A percentile compares a stretch with the other conserved stretches of the same genome.
These are phyloP conservation scores for Actinia equina DNA, from an alignment of 64 coral and sea anemone genomes.

Conservation along the genomic window DNA sequence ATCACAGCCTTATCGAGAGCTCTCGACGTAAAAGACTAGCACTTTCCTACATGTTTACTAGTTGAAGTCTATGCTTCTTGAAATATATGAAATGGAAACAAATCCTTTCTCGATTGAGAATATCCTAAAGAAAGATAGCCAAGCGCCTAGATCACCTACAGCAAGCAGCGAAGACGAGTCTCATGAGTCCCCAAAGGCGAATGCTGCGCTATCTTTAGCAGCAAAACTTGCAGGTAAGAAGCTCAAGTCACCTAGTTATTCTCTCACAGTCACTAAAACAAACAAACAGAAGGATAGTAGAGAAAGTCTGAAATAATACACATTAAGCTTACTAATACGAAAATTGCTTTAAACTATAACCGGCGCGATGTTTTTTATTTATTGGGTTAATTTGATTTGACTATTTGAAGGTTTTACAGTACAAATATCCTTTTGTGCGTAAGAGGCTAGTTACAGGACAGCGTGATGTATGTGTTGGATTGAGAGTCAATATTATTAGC, in stretches of 20 bases:
- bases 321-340: neutral
- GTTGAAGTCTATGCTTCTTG: neutral
- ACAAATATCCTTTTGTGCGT: neutral
- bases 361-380: neutral
- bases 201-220: slow-evolving; percentile 46
- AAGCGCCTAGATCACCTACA: neutral
- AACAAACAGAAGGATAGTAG: neutral
- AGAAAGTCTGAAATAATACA: neutral
- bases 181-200: slow-evolving; percentile 23
- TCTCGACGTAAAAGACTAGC: neutral
- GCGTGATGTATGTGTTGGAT: neutral
- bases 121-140: slow-evolving; percentile 48
- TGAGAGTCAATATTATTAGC: neutral
- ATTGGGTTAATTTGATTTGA: neutral
- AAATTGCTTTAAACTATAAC: neutral
- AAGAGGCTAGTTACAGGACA: neutral
- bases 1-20: neutral
- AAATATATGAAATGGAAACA: slow-evolving; percentile 20
- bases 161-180: neutral
- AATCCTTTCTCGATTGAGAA: slow-evolving; percentile 74
- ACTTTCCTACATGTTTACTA: neutral
- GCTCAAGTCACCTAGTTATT: neutral
- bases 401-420: neutral
- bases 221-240: slow-evolving; percentile 67
- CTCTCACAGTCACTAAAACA: neutral